Evolutionary conservation across 2,888 invertebrate species (phyloP), one percentile per base, ranked within the genome.

Genomic region (Parthenolecanium corni): DNA sequence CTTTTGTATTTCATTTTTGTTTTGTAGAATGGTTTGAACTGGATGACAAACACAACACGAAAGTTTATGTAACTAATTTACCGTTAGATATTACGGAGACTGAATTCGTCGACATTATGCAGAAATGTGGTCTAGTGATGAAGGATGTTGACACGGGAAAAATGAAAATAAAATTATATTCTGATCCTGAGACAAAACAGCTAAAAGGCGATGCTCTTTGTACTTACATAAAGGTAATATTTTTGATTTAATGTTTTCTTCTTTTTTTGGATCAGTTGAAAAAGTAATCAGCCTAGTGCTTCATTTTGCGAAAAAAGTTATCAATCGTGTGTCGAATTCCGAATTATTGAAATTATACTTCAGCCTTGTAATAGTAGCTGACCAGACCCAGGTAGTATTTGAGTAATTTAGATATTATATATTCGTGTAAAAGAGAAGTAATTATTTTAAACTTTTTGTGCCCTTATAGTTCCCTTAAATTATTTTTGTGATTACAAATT

Each of bases 171-270:
- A 97, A 97, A 77, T 75, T 99, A 38, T 99, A 99, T 74, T 81
- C 80, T 68, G 91, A 93, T 71, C 76, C 80, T 40, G 68, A 65
- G 21, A 83, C 86, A 0, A 82, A 90, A 67, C 79, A 82, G 66
- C 78, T 88, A 36, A 99, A 99, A 77, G 98, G 98, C 11, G 97
- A 98, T 77, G 98, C 89, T 12, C 77, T 92, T 49, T 97, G 97
- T 74, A 91, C 93, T 67, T 97, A 94, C 72, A 91, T 97, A 57
- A 93, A 89, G 81, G 87, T 90, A 72, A 74, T 76, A n/a, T n/a
- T n/a, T n/a, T n/a, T n/a, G 68, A n/a, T 38, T n/a, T 38, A 57
- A 36, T 31, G 47, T 16, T n/a, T 42, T 11, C 20, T 57, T 44
- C 49, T 36, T 23, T 14, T n/a, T 20, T 25, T 42, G 16, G 9